Evolutionary conservation across 2,888 invertebrate species (phyloP), one percentile per base, ranked within the genome.

Genomic region (Athetis lepigone): DNA sequence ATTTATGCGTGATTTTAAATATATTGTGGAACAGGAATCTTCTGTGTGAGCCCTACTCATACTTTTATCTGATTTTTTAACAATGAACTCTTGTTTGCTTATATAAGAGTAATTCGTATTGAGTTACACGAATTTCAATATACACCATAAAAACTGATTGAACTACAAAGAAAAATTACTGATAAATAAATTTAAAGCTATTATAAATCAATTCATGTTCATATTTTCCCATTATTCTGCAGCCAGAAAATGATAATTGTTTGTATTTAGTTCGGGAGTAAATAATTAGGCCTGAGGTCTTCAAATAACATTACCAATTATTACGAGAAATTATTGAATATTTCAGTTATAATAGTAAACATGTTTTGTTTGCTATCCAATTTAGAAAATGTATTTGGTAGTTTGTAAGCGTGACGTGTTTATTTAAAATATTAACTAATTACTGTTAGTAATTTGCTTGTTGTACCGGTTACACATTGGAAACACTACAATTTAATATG

Each of bases 341-440:
- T 51, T 70, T 46, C 46, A 51, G 46, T 46, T 51, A 62, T 45
- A 62, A 40, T 21, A 49, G n/a, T 39, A 29, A 29, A 23, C 33
- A 45, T 45, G 19, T 51, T 61, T 40, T 51, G 40, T 61, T 70
- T 61, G 50, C 27, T 36, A 36, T 46, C 27, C 18, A 67, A 67
- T 67, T 66, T 60, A 27, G 49, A 46, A 29, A 70, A 18, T 36
- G 19, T 46, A 39, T 50, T 60, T 46, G 33, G 33, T 39, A 16
- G 18, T 69, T 51, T 46, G 62, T 19, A 16, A 33, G 60, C 36
- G 7, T 18, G 4, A 36, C 29, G n/a, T 46, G 33, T 51, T 57
- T 69, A 36, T 46, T 36, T 61, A 8, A 51, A 62, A 67, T 50
- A 46, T 51, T 16, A 61, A 40, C 3, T 43, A 37, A 33, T 59